These are phyloP conservation scores for Tryphoninae sp. DNA, from an alignment of 2,888 invertebrate genomes.

Conservation along the genomic window DNA sequence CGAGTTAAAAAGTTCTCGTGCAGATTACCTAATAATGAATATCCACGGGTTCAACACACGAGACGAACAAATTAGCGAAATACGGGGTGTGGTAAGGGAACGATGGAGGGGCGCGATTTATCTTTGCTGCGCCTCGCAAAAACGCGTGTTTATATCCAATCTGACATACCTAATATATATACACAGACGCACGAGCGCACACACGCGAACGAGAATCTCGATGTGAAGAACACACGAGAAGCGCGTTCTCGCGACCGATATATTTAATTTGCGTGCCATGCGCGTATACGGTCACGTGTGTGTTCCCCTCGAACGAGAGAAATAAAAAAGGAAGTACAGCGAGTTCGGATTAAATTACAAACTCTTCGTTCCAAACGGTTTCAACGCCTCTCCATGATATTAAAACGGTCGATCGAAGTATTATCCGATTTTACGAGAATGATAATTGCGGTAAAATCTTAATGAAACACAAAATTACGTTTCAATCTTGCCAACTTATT, in stretches of 20 bases:
- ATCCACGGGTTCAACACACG: slow-evolving; percentile 69
- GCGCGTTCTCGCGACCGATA: slow-evolving; percentile 67
- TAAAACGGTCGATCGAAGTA: too few species aligned
- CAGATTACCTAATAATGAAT: slow-evolving; percentile 78
- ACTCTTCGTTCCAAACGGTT: slow-evolving; percentile 5
- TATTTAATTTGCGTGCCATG: slow-evolving; percentile 75
- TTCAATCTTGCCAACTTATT: too few species aligned
- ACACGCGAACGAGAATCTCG: slow-evolving; percentile 71
- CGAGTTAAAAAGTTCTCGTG: slow-evolving; percentile 71
- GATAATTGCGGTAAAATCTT: too few species aligned
- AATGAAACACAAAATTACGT: too few species aligned
- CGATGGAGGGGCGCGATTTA: slow-evolving; percentile 71
- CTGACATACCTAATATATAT: slow-evolving; percentile 35
- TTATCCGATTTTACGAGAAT: too few species aligned
- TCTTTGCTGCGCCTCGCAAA: slow-evolving; percentile 74
- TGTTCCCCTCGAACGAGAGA: slow-evolving; percentile 9
- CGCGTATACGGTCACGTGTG: slow-evolving; percentile 51
- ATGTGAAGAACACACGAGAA: slow-evolving; percentile 47
- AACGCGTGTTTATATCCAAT: slow-evolving; percentile 60
- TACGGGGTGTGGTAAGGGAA: background rate
- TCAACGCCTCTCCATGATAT: background rate
- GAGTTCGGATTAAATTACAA: slow-evolving; percentile 45
- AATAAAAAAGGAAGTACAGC: slow-evolving; percentile 20
- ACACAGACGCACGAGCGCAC: slow-evolving; percentile 68
- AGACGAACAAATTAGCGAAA: slow-evolving; percentile 77